Percentiles rank a stretch among this genome's conserved stretches.
Conservation (phyloP, 2,888 invertebrate genomes). For the Pyrgus malvae region DNA sequence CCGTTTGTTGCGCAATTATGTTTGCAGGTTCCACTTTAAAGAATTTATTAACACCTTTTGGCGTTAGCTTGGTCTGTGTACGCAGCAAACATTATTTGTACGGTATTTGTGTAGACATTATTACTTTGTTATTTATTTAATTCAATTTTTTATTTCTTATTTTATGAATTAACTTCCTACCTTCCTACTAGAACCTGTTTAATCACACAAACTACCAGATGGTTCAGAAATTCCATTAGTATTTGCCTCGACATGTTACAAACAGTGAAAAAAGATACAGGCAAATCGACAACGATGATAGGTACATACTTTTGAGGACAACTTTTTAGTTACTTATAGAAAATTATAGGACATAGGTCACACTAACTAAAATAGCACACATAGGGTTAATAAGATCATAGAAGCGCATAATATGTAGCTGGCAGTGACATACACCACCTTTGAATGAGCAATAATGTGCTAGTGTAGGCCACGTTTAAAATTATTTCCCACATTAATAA, state of each 20-base stretch:
- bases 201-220: no score
- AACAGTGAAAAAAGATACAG: no score
- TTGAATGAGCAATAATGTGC: constrained; percentile 57
- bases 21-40: constrained; percentile 17
- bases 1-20: constrained; percentile 23
- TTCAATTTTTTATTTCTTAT: not conserved
- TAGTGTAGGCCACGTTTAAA: constrained; percentile 44
- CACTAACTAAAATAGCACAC: constrained; percentile 43
- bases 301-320: no score
- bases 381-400: constrained; percentile 57
- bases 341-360: constrained; percentile 42
- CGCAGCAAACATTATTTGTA: constrained; percentile 22
- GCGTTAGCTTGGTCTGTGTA: constrained; percentile 5
- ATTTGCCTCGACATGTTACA: no score
- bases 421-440: constrained; percentile 69
- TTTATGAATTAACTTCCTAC: not conserved
- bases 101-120: constrained; percentile 6
- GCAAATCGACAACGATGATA: no score
- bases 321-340: no score
- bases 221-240: no score
- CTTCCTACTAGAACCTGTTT: no score
- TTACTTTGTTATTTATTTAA: constrained; percentile 9
- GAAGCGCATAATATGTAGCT: constrained; percentile 62
- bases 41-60: constrained; percentile 19
- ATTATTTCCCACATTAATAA: constrained; percentile 59